Percentiles rank a stretch among this genome's conserved stretches.
phyloP scores from a whole-genome alignment of 2,888 invertebrate species.

The Torymus auratus region DNA sequence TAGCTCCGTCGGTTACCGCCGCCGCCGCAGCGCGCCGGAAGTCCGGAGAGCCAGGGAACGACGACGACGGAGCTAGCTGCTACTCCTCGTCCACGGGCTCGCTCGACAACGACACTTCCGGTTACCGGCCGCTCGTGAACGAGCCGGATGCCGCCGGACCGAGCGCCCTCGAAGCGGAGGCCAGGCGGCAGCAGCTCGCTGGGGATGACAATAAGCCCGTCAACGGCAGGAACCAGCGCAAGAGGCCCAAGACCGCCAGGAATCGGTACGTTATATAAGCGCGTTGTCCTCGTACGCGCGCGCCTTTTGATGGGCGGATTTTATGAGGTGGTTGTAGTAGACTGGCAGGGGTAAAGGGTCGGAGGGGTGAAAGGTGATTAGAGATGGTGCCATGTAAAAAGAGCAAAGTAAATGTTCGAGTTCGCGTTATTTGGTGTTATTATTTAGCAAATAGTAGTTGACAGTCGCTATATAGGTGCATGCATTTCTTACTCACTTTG shows the following conservation, averaged over 20 bases:
- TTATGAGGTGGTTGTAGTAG: too few relatives aligned
- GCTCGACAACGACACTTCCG: constrained; percentile 63
- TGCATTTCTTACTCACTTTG: too few relatives aligned
- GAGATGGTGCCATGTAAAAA: too few relatives aligned
- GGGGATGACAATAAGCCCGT: constrained; percentile 44
- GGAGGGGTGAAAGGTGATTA: too few relatives aligned
- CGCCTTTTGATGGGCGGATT: too few relatives aligned
- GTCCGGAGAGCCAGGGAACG: constrained; percentile 45
- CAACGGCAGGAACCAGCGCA: constrained; percentile 57
- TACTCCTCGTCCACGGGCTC: constrained; percentile 67
- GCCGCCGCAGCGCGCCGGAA: constrained; percentile 57
- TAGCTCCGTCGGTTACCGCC: constrained; percentile 32
- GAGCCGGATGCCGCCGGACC: constrained; percentile 64
- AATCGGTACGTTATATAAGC: constrained; percentile 42
- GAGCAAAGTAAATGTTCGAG: too few relatives aligned
- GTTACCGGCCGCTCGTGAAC: constrained; percentile 65
- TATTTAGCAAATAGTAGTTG: too few relatives aligned
- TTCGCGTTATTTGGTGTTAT: too few relatives aligned
- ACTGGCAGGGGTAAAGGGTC: too few relatives aligned
- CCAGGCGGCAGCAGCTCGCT: neutral
- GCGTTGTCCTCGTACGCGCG: neutral
- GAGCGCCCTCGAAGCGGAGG: constrained; percentile 36
- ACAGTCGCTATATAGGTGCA: too few relatives aligned
- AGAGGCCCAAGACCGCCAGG: constrained; percentile 45
- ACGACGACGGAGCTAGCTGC: constrained; percentile 55